phyloP scores from a whole-genome alignment of 1,140 invertebrate genomes.

The Ladona fulva region DNA sequence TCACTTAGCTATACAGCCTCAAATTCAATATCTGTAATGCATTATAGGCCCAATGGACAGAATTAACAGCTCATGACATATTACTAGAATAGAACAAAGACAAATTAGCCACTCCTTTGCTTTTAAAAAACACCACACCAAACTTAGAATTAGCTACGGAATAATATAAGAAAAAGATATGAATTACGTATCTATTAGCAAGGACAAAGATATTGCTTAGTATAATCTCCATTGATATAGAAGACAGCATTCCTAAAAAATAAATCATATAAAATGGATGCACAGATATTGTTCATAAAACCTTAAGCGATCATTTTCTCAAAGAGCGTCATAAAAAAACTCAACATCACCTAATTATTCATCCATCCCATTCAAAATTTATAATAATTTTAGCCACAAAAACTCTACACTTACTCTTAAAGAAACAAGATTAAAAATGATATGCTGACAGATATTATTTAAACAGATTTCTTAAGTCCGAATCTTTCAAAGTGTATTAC shows the following conservation, averaged over 20 bases:
- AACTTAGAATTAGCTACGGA: neutral
- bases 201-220: neutral
- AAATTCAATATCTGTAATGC: neutral
- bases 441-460: no score
- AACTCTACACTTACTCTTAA: no score
- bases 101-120: conserved; percentile 5
- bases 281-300: neutral
- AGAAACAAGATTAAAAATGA: no score
- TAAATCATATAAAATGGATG: neutral
- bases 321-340: no score
- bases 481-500: no score
- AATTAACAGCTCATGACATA: neutral
- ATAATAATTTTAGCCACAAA: no score
- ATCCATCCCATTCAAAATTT: no score
- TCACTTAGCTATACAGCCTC: no score
- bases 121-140: neutral
- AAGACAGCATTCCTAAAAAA: neutral
- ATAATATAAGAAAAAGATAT: neutral
- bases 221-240: neutral
- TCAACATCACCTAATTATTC: no score
- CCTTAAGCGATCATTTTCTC: no score
- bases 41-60: neutral
- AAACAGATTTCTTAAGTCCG: no score
- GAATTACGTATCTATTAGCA: neutral
- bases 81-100: conserved; percentile 3